phyloP scores from a whole-genome alignment of 2,113 vertebrate species.

The Siniperca chuatsi region DNA sequence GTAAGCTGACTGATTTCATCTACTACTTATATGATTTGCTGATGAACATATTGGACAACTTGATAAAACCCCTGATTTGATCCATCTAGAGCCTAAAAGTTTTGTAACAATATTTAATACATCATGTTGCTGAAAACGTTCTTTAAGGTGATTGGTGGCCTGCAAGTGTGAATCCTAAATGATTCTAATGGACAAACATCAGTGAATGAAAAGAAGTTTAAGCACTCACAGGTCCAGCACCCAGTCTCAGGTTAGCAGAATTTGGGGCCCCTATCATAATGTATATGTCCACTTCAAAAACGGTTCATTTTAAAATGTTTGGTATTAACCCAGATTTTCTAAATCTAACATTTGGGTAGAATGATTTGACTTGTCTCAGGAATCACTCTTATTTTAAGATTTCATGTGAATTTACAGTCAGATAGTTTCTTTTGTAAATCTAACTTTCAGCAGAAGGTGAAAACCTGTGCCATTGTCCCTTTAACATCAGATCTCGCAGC shows the following conservation, averaged over 20 bases:
- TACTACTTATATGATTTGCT: neutral
- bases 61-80: neutral
- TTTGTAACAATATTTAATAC: neutral
- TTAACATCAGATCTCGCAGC: slow-evolving; percentile 51
- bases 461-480: slow-evolving; percentile 55
- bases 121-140: neutral
- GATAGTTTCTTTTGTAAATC: neutral
- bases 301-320: no score
- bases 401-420: neutral
- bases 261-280: no score
- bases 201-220: neutral
- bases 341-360: neutral
- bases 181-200: neutral
- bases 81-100: neutral
- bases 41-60: neutral
- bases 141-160: neutral
- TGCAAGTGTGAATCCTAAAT: neutral
- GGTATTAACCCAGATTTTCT: no score
- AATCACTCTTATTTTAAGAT: neutral
- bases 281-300: neutral
- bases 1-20: neutral
- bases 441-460: neutral
- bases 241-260: no score
- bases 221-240: neutral
- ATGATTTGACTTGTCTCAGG: neutral